phyloP scores from a whole-genome alignment of 1,140 invertebrate genomes.

The Aplysia californica region DNA sequence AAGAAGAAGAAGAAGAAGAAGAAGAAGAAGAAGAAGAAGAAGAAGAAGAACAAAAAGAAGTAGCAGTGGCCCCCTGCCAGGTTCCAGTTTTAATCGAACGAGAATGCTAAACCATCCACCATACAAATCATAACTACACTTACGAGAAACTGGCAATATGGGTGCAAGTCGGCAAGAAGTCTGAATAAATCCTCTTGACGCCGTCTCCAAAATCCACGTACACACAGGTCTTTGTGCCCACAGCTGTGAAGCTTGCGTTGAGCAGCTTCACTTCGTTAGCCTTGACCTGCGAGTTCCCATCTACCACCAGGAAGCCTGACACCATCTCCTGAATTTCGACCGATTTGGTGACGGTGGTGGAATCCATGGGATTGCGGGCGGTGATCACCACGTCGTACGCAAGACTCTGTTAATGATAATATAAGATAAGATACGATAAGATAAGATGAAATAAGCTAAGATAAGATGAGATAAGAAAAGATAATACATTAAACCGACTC shows the following conservation, averaged over 20 bases:
- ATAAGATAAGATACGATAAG: no score
- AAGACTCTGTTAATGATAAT: no score
- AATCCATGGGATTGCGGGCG: slow-evolving; percentile 38
- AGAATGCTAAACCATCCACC: no score
- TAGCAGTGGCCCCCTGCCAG: no score
- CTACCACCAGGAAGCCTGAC: background rate
- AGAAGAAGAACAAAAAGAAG: no score
- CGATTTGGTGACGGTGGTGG: background rate
- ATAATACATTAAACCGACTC: no score
- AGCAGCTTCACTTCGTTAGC: slow-evolving; percentile 46
- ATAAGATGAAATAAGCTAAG: no score
- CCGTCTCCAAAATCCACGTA: slow-evolving; percentile 64
- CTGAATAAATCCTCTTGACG: slow-evolving; percentile 8
- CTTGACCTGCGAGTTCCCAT: background rate
- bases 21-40: no score
- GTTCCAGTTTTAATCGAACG: no score
- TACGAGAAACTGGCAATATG: background rate
- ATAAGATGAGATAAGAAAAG: no score
- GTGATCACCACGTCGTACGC: slow-evolving; percentile 37
- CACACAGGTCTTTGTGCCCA: slow-evolving; percentile 64
- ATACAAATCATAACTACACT: no score
- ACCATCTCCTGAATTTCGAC: slow-evolving; percentile 2
- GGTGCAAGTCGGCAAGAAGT: background rate
- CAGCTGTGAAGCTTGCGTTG: slow-evolving; percentile 44
- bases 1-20: no score